Conservation (phyloP, 2,797 vertebrate species). For the Molossus alvarezi region DNA sequence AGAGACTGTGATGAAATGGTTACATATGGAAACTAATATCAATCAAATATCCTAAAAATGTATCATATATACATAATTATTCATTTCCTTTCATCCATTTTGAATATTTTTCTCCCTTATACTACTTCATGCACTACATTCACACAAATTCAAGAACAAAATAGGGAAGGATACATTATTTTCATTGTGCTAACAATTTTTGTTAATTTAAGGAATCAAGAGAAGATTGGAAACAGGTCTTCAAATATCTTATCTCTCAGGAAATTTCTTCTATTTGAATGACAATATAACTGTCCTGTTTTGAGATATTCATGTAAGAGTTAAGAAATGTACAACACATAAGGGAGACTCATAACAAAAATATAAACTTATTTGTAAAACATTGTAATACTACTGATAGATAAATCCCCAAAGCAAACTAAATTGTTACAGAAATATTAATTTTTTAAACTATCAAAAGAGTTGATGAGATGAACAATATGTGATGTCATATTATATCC, state of each 20-base stretch:
- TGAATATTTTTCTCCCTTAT: constrained; percentile 51
- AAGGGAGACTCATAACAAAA: constrained; percentile 44
- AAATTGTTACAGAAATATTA: constrained; percentile 50
- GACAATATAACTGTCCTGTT: constrained; percentile 12
- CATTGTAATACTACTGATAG: not conserved
- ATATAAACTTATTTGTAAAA: constrained; percentile 38
- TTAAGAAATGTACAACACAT: constrained; percentile 44
- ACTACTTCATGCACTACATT: not conserved
- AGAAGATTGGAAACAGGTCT: constrained; percentile 5
- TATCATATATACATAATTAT: constrained; percentile 47
- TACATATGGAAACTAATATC: constrained; percentile 69
- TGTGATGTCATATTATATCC: constrained; percentile 12
- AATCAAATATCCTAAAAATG: constrained; percentile 62
- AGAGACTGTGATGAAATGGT: constrained; percentile 56
- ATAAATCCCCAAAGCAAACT: not conserved
- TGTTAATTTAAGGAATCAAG: constrained; percentile 61
- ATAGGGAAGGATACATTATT: not conserved
- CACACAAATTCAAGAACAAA: constrained; percentile 47
- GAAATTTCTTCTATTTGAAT: constrained; percentile 42
- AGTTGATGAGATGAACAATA: not conserved
- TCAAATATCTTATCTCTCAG: constrained; percentile 38
- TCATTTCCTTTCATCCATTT: constrained; percentile 69
- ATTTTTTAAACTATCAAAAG: not conserved
- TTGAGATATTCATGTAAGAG: constrained; percentile 25
- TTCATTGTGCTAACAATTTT: not conserved